A percentile compares a stretch with the other conserved stretches of the same genome.
phyloP scores from a whole-genome alignment of 1,140 invertebrate genomes.

The Drosophila ambigua region DNA sequence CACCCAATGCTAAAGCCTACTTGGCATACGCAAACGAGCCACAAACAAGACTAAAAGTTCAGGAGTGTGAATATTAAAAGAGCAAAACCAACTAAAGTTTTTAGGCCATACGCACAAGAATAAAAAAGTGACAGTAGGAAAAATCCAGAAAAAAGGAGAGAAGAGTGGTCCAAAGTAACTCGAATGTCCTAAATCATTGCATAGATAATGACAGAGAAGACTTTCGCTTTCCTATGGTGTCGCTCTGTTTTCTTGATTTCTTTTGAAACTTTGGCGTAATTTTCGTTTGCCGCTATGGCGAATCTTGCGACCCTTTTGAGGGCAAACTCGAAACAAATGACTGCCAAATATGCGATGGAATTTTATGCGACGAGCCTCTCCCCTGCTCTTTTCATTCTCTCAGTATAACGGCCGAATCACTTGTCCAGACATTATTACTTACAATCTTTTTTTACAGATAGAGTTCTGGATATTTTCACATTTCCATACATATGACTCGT shows the following conservation, averaged over 20 bases:
- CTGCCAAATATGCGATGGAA: conserved; percentile 82
- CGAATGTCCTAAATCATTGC: conserved; percentile 76
- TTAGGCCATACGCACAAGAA: conserved; percentile 66
- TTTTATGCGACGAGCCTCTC: conserved; percentile 66
- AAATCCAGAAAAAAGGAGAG: conserved; percentile 37
- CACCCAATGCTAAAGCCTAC: conserved; percentile 25
- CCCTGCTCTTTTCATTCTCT: conserved; percentile 14
- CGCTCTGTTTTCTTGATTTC: conserved; percentile 43
- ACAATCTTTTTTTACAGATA: no score
- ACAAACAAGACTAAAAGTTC: conserved; percentile 54
- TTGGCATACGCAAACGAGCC: conserved; percentile 75
- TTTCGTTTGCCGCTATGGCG: conserved; percentile 52
- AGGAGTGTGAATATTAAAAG: conserved; percentile 46
- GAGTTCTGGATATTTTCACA: conserved; percentile 16
- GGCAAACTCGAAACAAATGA: conserved; percentile 78
- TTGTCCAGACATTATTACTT: conserved; percentile 30
- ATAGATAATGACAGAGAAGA: conserved; percentile 22
- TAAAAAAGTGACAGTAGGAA: conserved; percentile 32
- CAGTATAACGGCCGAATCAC: conserved; percentile 39
- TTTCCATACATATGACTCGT: conserved; percentile 41
- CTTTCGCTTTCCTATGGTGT: conserved; percentile 2
- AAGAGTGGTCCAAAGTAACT: conserved; percentile 18
- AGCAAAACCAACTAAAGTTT: conserved; percentile 69
- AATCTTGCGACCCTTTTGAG: conserved; percentile 78
- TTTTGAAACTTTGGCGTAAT: conserved; percentile 64